Percentiles rank a stretch among this genome's conserved stretches.
Evolutionary conservation across 23 tunicate species (phyloP).

Genomic region (Trididemnum clinides): DNA sequence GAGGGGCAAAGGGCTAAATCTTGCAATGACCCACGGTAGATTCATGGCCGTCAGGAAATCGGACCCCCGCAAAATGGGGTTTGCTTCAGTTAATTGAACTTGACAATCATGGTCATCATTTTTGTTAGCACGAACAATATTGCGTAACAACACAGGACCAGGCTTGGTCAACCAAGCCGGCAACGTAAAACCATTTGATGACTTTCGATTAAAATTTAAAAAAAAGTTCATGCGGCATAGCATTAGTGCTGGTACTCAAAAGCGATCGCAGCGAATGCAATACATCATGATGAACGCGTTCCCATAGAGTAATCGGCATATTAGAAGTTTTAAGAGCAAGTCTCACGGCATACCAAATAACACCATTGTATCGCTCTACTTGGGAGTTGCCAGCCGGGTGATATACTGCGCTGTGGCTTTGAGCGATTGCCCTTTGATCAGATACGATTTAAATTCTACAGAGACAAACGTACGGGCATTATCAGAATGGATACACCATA

Average conservation of each 20-base stretch:
- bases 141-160: conserved; percentile 9
- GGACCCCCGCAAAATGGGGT: conserved; percentile 17
- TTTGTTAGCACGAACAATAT: not conserved
- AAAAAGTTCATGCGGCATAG: too few relatives aligned
- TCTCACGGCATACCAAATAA: conserved; percentile 18
- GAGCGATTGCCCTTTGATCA: not conserved
- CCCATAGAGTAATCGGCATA: not conserved
- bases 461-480: not conserved
- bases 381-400: conserved; percentile 32
- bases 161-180: conserved; percentile 21
- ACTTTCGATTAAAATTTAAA: not conserved
- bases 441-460: not conserved
- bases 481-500: not conserved
- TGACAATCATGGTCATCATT: not conserved
- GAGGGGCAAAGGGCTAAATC: conserved; percentile 20
- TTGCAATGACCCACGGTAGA: conserved; percentile 5
- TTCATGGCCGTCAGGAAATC: conserved; percentile 14
- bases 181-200: not conserved
- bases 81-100: not conserved
- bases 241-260: not conserved
- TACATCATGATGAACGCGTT: not conserved
- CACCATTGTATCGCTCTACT: conserved; percentile 26
- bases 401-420: not conserved
- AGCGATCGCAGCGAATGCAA: conserved; percentile 22
- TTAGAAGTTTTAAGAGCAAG: conserved; percentile 6